Evolutionary conservation across 92 coral and sea anemone species (phyloP).

Genomic region (Metridium senile): DNA sequence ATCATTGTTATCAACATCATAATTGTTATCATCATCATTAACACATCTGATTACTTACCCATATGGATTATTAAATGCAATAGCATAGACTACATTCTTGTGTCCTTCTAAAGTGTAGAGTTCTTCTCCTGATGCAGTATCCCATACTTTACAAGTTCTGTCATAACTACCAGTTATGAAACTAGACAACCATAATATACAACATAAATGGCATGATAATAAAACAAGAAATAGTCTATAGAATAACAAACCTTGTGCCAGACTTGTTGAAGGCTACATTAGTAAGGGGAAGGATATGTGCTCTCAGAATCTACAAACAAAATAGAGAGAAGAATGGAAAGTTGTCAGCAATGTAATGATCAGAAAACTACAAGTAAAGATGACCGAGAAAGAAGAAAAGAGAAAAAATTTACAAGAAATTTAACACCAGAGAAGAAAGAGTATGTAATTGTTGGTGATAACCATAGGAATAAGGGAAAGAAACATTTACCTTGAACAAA

Average conservation of each 20-base stretch:
- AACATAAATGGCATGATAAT: background rate
- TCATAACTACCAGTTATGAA: slow-evolving; percentile 99
- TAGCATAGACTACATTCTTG: slow-evolving; percentile 98
- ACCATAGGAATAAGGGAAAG: too few relatives aligned
- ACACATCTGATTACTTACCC: too few relatives aligned
- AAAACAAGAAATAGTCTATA: too few relatives aligned
- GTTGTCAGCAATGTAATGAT: background rate
- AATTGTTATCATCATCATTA: too few relatives aligned
- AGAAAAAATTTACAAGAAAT: too few relatives aligned
- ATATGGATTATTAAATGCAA: slow-evolving; percentile 97
- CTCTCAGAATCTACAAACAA: slow-evolving; percentile 79
- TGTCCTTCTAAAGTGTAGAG: slow-evolving; percentile 93
- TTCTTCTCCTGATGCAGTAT: slow-evolving; percentile 98
- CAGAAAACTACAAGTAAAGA: too few relatives aligned
- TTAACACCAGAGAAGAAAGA: too few relatives aligned
- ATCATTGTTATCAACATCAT: too few relatives aligned
- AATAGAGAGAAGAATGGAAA: background rate
- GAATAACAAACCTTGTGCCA: slow-evolving; percentile 91
- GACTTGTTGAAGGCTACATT: slow-evolving; percentile 99
- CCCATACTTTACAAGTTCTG: slow-evolving; percentile 99
- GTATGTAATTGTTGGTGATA: too few relatives aligned
- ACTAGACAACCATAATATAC: slow-evolving; percentile 35
- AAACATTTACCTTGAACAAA: slow-evolving; percentile 31
- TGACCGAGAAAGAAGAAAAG: too few relatives aligned
- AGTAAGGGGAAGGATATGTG: slow-evolving; percentile 96